Conservation (phyloP, 2,113 vertebrate genomes). For the Hyperoodon ampullatus region DNA sequence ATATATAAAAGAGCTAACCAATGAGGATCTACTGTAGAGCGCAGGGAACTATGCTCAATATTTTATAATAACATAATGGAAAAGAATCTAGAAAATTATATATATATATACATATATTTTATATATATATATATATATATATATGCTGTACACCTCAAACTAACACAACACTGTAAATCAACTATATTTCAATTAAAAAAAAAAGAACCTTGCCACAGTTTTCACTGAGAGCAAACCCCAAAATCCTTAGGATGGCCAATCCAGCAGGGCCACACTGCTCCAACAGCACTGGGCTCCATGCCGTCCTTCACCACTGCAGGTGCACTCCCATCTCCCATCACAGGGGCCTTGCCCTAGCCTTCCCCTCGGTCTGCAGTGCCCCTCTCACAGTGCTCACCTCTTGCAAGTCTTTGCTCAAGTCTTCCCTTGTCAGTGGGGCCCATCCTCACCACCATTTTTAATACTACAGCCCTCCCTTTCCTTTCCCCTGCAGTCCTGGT, state of each 20-base stretch:
- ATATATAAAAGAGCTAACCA: background rate
- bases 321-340: too few relatives aligned
- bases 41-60: background rate
- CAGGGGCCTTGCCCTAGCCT: background rate
- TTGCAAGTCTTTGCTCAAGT: background rate
- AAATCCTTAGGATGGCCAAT: background rate
- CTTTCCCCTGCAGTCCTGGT: background rate
- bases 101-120: background rate
- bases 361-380: background rate
- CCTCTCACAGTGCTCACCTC: background rate
- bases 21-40: too few relatives aligned
- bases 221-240: background rate
- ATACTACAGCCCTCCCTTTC: background rate
- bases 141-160: background rate
- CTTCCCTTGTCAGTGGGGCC: background rate
- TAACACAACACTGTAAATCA: background rate
- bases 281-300: background rate
- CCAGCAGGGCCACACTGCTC: too few relatives aligned
- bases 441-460: background rate
- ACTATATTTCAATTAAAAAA: too few relatives aligned
- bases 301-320: too few relatives aligned
- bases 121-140: background rate
- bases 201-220: too few relatives aligned
- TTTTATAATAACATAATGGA: background rate
- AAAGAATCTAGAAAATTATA: background rate